phyloP scores from a whole-genome alignment of 2,113 vertebrate genomes.

The Fulmarus glacialis region DNA sequence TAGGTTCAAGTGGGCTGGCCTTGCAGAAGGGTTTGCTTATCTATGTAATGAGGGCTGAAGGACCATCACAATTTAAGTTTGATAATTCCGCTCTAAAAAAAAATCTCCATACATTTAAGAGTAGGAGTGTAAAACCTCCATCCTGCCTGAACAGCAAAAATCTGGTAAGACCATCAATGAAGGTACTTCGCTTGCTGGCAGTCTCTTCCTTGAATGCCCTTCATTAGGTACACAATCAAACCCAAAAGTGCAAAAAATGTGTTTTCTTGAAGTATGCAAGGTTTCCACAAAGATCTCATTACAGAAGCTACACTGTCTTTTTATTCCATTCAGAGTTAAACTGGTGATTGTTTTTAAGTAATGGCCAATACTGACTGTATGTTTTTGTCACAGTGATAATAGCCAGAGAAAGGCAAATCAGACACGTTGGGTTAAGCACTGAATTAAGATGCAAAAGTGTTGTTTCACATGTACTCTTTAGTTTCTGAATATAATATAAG shows the following conservation, averaged over 20 bases:
- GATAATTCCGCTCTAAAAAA: not conserved
- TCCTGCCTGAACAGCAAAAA: not conserved
- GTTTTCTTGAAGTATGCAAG: not conserved
- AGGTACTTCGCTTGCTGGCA: not conserved
- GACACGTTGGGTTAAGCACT: not conserved
- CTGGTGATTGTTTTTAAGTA: not conserved
- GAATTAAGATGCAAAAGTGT: not conserved
- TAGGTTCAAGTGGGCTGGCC: not conserved
- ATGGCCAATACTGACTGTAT: not conserved
- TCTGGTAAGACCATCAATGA: not conserved
- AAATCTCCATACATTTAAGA: not conserved
- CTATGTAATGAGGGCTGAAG: not conserved
- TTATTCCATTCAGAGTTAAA: not conserved
- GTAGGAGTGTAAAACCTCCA: not conserved
- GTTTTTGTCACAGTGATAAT: not conserved
- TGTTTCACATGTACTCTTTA: not conserved
- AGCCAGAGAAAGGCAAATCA: not conserved
- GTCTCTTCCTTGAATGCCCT: not conserved
- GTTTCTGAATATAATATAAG: not conserved
- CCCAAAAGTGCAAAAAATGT: not conserved
- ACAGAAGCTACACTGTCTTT: not conserved
- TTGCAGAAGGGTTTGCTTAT: not conserved
- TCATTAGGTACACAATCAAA: not conserved
- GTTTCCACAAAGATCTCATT: not conserved
- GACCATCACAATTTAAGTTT: not conserved